These are phyloP conservation scores for Babyrousa celebensis DNA, from an alignment of 2,797 vertebrate genomes.

Conservation along the genomic window DNA sequence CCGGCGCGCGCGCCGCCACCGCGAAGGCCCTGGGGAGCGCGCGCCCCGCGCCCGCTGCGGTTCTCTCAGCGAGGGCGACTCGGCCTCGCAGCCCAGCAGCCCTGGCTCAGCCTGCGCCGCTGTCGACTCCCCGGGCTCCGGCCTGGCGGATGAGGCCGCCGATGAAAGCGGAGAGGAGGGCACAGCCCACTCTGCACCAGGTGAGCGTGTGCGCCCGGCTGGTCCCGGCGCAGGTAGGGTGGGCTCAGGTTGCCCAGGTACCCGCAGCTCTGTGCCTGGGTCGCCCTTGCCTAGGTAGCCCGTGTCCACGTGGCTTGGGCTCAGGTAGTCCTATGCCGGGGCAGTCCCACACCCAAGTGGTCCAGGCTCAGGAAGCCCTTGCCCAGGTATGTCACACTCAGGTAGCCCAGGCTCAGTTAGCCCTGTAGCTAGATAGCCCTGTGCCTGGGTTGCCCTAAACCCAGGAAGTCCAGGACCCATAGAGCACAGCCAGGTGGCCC, in stretches of 20 bases:
- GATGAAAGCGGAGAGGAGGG: constrained; percentile 94
- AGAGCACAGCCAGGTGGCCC: not conserved
- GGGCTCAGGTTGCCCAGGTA: not conserved
- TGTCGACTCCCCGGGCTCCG: constrained; percentile 91
- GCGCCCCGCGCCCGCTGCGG: constrained; percentile 91
- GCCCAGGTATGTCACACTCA: not conserved
- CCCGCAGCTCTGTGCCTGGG: not conserved
- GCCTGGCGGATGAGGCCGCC: constrained; percentile 91
- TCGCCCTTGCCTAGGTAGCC: not conserved
- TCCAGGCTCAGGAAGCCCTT: not conserved
- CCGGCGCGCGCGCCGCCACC: constrained; percentile 91
- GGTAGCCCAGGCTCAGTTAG: not conserved
- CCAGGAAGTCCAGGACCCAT: not conserved
- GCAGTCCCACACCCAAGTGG: no score
- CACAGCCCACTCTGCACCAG: constrained; percentile 87
- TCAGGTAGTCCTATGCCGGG: not conserved
- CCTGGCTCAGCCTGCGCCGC: constrained; percentile 93
- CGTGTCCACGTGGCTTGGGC: not conserved
- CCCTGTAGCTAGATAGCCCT: not conserved
- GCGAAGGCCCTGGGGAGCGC: constrained; percentile 89
- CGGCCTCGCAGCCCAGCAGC: constrained; percentile 95
- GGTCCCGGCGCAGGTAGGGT: not conserved
- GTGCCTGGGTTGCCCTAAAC: not conserved
- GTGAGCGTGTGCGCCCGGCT: constrained; percentile 84
- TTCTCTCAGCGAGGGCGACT: constrained; percentile 96